phyloP scores from a whole-genome alignment of 2,888 invertebrate species.

The Caradrina kadenii region DNA sequence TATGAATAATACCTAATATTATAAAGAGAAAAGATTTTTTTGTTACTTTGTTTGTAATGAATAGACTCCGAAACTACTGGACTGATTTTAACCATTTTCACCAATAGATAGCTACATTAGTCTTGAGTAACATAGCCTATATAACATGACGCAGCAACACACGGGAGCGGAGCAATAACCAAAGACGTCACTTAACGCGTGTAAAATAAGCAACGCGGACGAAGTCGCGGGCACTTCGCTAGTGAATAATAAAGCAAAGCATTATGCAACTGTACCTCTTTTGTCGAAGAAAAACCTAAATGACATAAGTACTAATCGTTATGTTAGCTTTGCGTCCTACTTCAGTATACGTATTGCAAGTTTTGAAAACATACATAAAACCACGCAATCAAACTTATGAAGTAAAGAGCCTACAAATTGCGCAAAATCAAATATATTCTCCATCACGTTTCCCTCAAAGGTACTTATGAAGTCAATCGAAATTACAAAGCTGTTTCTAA shows the following conservation, averaged over 20 bases:
- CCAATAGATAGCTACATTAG: too few relatives aligned
- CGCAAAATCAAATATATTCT: neutral
- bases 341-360: constrained; percentile 2
- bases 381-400: neutral
- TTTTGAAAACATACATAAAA: constrained; percentile 39
- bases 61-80: too few relatives aligned
- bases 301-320: neutral
- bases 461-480: neutral
- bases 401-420: neutral
- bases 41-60: too few relatives aligned
- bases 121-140: too few relatives aligned
- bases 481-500: neutral
- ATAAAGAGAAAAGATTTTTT: too few relatives aligned
- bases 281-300: neutral
- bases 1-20: too few relatives aligned
- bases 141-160: too few relatives aligned
- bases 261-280: constrained; percentile 3
- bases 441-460: neutral
- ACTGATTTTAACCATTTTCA: too few relatives aligned
- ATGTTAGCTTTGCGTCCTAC: constrained; percentile 5
- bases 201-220: too few relatives aligned
- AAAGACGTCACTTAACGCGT: too few relatives aligned
- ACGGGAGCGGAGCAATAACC: too few relatives aligned
- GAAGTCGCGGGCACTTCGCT: too few relatives aligned
- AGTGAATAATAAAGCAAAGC: neutral